phyloP scores from a whole-genome alignment of 2,113 vertebrate genomes.

The Girardinichthys multiradiatus region DNA sequence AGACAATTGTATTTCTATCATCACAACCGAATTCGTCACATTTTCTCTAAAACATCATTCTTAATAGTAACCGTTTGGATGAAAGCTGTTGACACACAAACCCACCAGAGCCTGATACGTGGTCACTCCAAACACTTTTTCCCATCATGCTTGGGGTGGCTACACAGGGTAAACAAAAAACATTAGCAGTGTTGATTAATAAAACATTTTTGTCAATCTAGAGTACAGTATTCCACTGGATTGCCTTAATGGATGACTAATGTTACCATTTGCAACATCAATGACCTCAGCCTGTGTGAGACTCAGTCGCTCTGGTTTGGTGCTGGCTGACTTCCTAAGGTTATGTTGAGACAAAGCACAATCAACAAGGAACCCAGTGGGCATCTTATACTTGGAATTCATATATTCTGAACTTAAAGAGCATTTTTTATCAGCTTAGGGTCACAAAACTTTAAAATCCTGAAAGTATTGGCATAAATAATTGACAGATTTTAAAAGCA shows the following conservation, averaged over 20 bases:
- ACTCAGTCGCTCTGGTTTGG: slow-evolving; percentile 74
- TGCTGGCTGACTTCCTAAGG: slow-evolving; percentile 74
- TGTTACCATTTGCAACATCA: slow-evolving; percentile 72
- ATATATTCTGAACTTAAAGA: neutral
- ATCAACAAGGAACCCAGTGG: slow-evolving; percentile 47
- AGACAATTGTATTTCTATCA: too few relatives aligned
- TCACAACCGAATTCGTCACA: too few relatives aligned
- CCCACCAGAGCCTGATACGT: slow-evolving; percentile 76
- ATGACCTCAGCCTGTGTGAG: slow-evolving; percentile 73
- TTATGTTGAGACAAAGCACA: slow-evolving; percentile 34
- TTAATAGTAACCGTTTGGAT: neutral
- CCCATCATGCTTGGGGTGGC: slow-evolving; percentile 75
- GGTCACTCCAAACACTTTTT: slow-evolving; percentile 78
- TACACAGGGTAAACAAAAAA: slow-evolving; percentile 33
- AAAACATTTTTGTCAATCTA: neutral
- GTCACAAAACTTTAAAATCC: too few relatives aligned
- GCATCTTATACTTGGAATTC: neutral
- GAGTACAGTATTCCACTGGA: neutral
- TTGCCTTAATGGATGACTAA: neutral
- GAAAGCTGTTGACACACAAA: neutral
- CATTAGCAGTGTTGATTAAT: neutral
- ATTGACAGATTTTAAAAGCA: neutral
- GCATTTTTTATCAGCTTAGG: neutral
- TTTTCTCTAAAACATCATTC: neutral
- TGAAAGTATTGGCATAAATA: neutral